Evolutionary conservation across 2,888 invertebrate species (phyloP), one percentile per base, ranked within the genome.

Genomic region (Anoplius nigerrimus): DNA sequence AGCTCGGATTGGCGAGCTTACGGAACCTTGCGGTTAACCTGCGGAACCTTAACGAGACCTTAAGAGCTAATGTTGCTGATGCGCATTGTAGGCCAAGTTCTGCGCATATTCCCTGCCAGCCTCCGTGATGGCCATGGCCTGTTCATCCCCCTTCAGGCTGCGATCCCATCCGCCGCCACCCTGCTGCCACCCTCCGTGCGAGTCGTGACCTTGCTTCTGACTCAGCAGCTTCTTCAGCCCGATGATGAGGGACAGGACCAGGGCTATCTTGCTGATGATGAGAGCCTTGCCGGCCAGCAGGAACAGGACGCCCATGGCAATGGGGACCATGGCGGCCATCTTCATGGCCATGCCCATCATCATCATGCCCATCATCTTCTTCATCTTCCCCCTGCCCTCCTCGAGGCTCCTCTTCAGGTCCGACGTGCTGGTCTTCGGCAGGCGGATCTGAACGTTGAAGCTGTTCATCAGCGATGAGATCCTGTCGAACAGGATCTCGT

Each of bases 301-400:
- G 90, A 95, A 96, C 8, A 96, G 91, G 13, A 93, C 94, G 46
- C 95, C 95, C 81, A 96, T 94, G 6, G 94, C 95, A 2, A 96
- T 86, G 0, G 96, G 96, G 24, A 95, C 91, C 91, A 96, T 90
- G 2, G 95, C 94, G 20, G 94, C 93, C 92, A 95, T 93, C 89
- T 96, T 96, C 92, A 95, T 95, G 3, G 93, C 94, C 75, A 94
- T 92, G 5, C 95, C 95, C 94, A 95, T 95, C 93, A 95, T 95
- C 95, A 96, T 95, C 92, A 95, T 95, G 43, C 94, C 93, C 95
- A 96, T 95, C 95, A 95, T 95, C 83, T 95, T 95, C 91, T 95
- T 95, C 94, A 95, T 95, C 89, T 95, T 95, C 2, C 95, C 95
- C 74, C 95, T 93, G 80, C 95, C 95, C 92, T 95, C 95, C 88